Conservation (phyloP, 37 sponge, comb jelly and placozoan species). For the Ianthella basta region DNA sequence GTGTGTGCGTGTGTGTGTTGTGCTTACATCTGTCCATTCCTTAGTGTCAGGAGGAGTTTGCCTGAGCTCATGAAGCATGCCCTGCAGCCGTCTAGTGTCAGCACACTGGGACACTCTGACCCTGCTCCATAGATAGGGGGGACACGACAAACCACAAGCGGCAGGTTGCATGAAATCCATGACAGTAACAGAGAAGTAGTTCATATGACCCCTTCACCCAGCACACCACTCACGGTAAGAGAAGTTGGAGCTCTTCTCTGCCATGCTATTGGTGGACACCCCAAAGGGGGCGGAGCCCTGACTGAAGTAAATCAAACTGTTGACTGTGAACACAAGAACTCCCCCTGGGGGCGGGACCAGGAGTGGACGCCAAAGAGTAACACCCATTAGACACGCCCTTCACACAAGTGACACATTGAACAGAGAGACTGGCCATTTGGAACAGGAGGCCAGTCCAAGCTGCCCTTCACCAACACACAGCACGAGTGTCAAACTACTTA, state of each 20-base stretch:
- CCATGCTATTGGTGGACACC: conserved; percentile 80
- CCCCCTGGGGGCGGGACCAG: conserved; percentile 67
- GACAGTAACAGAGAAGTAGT: no score
- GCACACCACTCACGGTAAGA: conserved; percentile 51
- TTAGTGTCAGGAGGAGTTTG: conserved; percentile 65
- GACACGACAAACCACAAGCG: no score
- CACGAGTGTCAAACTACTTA: no score
- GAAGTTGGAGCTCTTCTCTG: conserved; percentile 72
- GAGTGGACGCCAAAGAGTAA: no score
- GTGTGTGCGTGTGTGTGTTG: no score
- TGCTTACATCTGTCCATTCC: conserved; percentile 80
- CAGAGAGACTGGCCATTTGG: no score
- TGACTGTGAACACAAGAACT: conserved; percentile 89
- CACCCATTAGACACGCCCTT: background rate
- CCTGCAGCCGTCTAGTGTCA: conserved; percentile 82
- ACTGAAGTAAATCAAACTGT: conserved; percentile 90
- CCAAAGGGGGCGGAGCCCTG: conserved; percentile 86
- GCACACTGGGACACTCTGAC: conserved; percentile 17
- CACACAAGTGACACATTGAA: no score
- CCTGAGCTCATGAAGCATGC: conserved; percentile 67
- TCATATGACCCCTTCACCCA: background rate
- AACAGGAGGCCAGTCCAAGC: no score
- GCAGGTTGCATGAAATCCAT: no score
- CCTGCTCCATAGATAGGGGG: conserved; percentile 11
- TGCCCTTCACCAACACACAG: no score